Evolutionary conservation across 2,113 vertebrate species (phyloP).

Genomic region (Scytalopus superciliaris): DNA sequence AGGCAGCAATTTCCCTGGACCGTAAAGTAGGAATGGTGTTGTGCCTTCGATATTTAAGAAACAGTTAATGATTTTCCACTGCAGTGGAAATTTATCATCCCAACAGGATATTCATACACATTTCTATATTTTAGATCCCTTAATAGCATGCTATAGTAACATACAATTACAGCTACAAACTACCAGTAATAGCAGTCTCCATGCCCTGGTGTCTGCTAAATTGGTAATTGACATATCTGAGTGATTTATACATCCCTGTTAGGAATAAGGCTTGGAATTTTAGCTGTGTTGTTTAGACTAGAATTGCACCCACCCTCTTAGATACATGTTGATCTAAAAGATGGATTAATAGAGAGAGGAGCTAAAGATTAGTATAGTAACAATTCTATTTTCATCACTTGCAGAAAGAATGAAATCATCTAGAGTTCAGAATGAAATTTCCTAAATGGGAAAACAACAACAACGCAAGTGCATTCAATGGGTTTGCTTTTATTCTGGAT

Average conservation of each 20-base stretch:
- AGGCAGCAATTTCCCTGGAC: conserved; percentile 60
- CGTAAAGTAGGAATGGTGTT: conserved; percentile 61
- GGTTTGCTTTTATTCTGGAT: neutral
- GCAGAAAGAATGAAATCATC: neutral
- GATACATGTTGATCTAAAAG: neutral
- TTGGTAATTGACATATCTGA: conserved; percentile 56
- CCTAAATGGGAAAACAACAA: neutral
- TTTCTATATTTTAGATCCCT: conserved; percentile 70
- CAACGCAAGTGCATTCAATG: neutral
- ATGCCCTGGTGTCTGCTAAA: conserved; percentile 75
- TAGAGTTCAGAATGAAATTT: neutral
- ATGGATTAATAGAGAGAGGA: neutral
- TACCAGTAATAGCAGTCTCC: conserved; percentile 67
- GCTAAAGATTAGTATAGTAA: neutral
- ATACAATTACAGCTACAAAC: conserved; percentile 69
- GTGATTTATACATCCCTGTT: neutral
- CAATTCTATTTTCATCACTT: neutral
- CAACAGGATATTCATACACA: conserved; percentile 66
- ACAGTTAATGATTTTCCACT: conserved; percentile 53
- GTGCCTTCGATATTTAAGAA: conserved; percentile 72
- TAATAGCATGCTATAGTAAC: conserved; percentile 67
- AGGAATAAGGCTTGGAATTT: neutral
- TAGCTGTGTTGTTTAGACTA: neutral
- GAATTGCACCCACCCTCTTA: neutral
- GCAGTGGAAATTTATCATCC: conserved; percentile 66